phyloP scores from a whole-genome alignment of 2,113 vertebrate genomes.

The Channa maculata region DNA sequence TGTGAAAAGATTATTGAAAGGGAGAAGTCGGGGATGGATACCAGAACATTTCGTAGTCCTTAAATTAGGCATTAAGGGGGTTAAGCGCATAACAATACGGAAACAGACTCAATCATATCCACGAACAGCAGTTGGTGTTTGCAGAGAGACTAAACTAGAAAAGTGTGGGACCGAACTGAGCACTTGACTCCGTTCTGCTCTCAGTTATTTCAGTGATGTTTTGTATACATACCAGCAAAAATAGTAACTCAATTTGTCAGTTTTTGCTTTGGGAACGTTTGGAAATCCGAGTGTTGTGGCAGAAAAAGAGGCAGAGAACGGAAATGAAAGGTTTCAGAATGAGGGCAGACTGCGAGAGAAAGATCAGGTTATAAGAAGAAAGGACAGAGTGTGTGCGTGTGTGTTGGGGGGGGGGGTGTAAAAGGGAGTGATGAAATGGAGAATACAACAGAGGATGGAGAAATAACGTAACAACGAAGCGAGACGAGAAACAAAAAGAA shows the following conservation, averaged over 20 bases:
- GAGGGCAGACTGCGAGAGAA: slow-evolving; percentile 27
- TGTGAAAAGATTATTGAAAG: too few species aligned
- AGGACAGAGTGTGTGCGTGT: not conserved
- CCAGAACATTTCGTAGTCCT: too few species aligned
- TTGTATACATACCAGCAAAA: slow-evolving; percentile 9
- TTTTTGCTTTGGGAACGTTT: not conserved
- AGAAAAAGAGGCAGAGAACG: not conserved
- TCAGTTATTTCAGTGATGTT: slow-evolving; percentile 2
- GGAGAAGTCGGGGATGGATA: too few species aligned
- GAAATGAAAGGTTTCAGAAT: slow-evolving; percentile 40
- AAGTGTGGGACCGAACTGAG: not conserved
- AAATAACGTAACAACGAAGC: slow-evolving; percentile 24
- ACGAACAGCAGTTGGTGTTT: too few species aligned
- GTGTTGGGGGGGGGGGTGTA: not conserved
- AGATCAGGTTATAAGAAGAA: slow-evolving; percentile 7
- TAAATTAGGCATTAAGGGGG: too few species aligned
- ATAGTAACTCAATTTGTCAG: slow-evolving; percentile 5
- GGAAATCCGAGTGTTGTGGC: not conserved
- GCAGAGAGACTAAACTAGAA: too few species aligned
- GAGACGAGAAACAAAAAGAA: slow-evolving; percentile 49
- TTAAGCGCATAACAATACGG: too few species aligned
- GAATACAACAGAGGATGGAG: slow-evolving; percentile 1
- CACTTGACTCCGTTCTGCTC: not conserved
- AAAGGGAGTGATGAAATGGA: slow-evolving; percentile 14
- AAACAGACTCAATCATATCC: too few species aligned